These are phyloP conservation scores for Eledona agricola DNA, from an alignment of 2,888 invertebrate genomes.

Conservation along the genomic window DNA sequence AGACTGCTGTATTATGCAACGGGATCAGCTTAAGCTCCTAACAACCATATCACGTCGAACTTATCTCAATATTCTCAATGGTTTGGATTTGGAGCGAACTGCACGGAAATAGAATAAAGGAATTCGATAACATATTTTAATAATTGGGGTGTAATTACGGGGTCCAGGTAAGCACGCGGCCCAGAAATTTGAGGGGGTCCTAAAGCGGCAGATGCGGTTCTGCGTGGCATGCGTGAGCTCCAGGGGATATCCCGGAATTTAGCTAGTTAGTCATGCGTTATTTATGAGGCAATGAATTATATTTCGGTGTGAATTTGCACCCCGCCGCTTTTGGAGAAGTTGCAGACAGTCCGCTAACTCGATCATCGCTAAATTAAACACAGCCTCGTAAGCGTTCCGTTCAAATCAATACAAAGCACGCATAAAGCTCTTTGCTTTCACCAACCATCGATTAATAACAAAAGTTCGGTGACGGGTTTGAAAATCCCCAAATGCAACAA, in stretches of 20 bases:
- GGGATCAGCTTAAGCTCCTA: conserved; percentile 27
- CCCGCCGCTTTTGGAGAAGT: conserved; percentile 15
- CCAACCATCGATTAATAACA: background rate
- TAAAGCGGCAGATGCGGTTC: conserved; percentile 48
- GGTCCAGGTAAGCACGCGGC: too few species aligned
- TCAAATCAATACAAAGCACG: background rate
- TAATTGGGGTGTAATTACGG: too few species aligned
- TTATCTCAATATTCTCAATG: conserved; percentile 30
- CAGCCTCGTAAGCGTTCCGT: conserved; percentile 3
- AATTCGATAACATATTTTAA: too few species aligned
- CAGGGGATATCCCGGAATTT: conserved; percentile 46
- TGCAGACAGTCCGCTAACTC: conserved; percentile 26
- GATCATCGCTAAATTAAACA: conserved; percentile 18
- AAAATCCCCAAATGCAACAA: too few species aligned
- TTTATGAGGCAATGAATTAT: conserved; percentile 50
- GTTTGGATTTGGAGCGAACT: conserved; percentile 15
- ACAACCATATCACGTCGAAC: conserved; percentile 32
- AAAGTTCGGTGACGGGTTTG: too few species aligned
- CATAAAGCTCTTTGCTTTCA: conserved; percentile 6
- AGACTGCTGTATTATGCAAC: conserved; percentile 26
- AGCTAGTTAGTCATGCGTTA: conserved; percentile 49
- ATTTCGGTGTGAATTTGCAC: conserved; percentile 45
- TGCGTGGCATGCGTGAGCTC: conserved; percentile 44
- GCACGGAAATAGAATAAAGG: conserved; percentile 14
- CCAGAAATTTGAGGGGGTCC: conserved; percentile 24